Evolutionary conservation across 2,888 invertebrate species (phyloP).

Genomic region (Ashinkailepas kermadecensis): DNA sequence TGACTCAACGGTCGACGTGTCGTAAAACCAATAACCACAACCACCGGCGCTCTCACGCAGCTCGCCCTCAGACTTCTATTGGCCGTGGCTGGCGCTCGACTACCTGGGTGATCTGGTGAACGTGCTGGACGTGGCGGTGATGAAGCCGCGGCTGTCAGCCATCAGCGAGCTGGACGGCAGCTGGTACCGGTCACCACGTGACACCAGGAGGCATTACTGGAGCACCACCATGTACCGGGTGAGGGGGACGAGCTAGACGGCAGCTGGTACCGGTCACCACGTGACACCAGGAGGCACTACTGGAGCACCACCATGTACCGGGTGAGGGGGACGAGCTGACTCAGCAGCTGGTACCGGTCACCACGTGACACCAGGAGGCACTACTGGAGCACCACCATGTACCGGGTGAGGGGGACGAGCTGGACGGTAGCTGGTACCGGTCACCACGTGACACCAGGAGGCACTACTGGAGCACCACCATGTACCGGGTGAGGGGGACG

Average conservation of each 20-base stretch:
- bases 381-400: background rate
- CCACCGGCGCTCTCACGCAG: no score
- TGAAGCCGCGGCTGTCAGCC: slow-evolving; percentile 69
- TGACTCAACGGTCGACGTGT: no score
- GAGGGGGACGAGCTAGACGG: slow-evolving; percentile 38
- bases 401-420: slow-evolving; percentile 38
- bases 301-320: background rate
- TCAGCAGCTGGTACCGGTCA: background rate
- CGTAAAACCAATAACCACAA: no score
- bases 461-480: background rate
- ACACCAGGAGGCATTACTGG: background rate
- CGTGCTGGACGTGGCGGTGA: slow-evolving; percentile 61
- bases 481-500: slow-evolving; percentile 34
- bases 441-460: background rate
- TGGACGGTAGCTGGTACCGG: background rate
- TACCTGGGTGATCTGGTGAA: slow-evolving; percentile 72
- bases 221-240: background rate
- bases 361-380: background rate
- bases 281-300: background rate
- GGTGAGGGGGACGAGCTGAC: background rate
- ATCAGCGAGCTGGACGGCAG: slow-evolving; percentile 44
- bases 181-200: background rate
- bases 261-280: background rate
- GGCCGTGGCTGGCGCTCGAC: slow-evolving; percentile 66
- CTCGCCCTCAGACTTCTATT: slow-evolving; percentile 53